Evolutionary conservation across 2,888 invertebrate species (phyloP), one percentile per base, ranked within the genome.

Genomic region (Apamea anceps): DNA sequence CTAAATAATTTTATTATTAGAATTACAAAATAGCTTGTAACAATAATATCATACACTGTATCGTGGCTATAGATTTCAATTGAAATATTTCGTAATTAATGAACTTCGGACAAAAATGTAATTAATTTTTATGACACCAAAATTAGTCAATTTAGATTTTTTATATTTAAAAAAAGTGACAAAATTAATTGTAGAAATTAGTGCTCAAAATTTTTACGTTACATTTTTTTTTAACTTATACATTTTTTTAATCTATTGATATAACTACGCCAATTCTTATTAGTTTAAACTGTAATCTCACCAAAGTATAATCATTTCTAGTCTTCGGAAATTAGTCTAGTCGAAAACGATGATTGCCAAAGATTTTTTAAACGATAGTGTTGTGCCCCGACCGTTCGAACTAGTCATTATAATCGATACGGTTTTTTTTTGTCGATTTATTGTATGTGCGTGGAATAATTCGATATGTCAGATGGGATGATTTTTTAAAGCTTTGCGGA

Each of bases 321-420:
- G 94, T 94, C 94, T 87, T 85, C 80, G 76, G 81, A 89, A 89
- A 88, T 88, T 87, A 88, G 85, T 93, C 93, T 95, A 94, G 95
- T 94, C 94, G 85, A 87, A 77, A 91, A 88, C 78, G 73, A 86
- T 85, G 80, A 85, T 90, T 88, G 90, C 95, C 95, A 95, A 96
- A 95, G 94, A 95, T 92, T 91, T 92, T 91, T 85, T 79, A 79
- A 78, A 76, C 76, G 77, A 78, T 87, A 80, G 79, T 82, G 84
- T 88, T 77, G 79, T 86, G 86, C 90, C 92, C 91, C 92, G 83
- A 92, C 92, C 93, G 89, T 91, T 92, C 94, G 95, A 94, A 94
- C 95, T 96, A 96, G 96, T 96, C 96, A 95, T 93, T 93, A 77
- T 86, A 87, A 90, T 90, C 85, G 83, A 84, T 78, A 75, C 70